Base-by-base conservation (phyloP, 2,113 vertebrate genomes). In the Macroglossus sobrinus region DNA sequence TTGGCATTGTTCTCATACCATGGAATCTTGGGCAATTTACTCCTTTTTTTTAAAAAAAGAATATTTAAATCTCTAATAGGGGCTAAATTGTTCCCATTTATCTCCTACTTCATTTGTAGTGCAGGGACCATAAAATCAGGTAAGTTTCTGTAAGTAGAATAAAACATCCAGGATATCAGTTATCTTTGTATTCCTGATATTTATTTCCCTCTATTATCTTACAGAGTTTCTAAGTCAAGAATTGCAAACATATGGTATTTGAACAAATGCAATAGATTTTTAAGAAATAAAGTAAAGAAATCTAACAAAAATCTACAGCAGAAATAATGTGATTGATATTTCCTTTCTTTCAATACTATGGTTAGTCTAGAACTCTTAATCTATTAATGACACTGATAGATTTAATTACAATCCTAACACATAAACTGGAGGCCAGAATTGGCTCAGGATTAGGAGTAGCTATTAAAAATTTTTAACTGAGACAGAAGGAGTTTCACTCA, bases 401-500 rank as follows among this genome's bases (percentile, higher is more conserved):
- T 66, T 97, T 3, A 0, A 91, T 88, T 71, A 76, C 18, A 15
- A 89, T 96, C 22, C 22, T 84, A 81, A 47, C 38, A 53, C 22
- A 33, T 61, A 95, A 95, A 84, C 38, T 69, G 72, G 47, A 75
- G n/a, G 12, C 26, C 63, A 92, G 84, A 90, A 28, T 7, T 55
- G 71, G 21, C 0, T 0, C 30, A 75, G 66, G 66, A 76, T 43
- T n/a, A 74, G 85, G 19, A 18, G 15, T 33, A 14, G 19, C 61
- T 93, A 43, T 76, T 95, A 43, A 94, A 93, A 96, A 63, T 68
- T 93, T 66, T 50, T 96, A 28, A 59, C 43, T 95, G 11, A 10
- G 85, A 57, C 88, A 74, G 71, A 91, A 19, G 22, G 18, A 53
- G 30, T 91, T 94, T 95, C 57, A 97, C 71, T 75, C n/a, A 22